These are phyloP conservation scores for Frieseomelitta varia DNA, from an alignment of 1,140 invertebrate species.

Conservation along the genomic window DNA sequence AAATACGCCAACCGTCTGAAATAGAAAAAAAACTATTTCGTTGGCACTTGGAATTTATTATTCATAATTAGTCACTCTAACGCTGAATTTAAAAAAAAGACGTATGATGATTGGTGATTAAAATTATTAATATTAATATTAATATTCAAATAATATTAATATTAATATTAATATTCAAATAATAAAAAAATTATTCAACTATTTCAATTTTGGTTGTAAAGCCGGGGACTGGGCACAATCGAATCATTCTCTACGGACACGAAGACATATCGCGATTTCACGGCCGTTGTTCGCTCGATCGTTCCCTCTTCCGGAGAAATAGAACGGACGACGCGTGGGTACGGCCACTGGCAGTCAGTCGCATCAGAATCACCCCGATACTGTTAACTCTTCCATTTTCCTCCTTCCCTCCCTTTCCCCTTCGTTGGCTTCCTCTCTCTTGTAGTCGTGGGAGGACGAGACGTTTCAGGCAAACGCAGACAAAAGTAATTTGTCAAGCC, in stretches of 20 bases:
- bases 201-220: too few species aligned
- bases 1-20: too few species aligned
- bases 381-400: constrained; percentile 50
- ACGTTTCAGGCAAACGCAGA: not conserved
- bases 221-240: not conserved
- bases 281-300: constrained; percentile 59
- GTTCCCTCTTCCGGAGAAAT: constrained; percentile 48
- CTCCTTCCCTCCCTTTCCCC: not conserved
- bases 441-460: not conserved
- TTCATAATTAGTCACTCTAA: too few species aligned
- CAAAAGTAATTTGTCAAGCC: not conserved
- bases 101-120: too few species aligned
- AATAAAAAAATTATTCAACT: too few species aligned
- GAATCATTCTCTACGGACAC: constrained; percentile 59
- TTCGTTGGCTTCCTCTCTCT: not conserved
- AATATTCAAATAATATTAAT: too few species aligned
- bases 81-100: too few species aligned
- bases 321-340: constrained; percentile 51
- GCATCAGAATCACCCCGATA: constrained; percentile 54
- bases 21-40: too few species aligned
- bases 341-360: constrained; percentile 47
- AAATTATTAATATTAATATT: too few species aligned
- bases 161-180: too few species aligned
- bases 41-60: too few species aligned
- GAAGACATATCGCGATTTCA: constrained; percentile 65